phyloP scores from a whole-genome alignment of 2,113 vertebrate species.

The Actenoides hombroni region DNA sequence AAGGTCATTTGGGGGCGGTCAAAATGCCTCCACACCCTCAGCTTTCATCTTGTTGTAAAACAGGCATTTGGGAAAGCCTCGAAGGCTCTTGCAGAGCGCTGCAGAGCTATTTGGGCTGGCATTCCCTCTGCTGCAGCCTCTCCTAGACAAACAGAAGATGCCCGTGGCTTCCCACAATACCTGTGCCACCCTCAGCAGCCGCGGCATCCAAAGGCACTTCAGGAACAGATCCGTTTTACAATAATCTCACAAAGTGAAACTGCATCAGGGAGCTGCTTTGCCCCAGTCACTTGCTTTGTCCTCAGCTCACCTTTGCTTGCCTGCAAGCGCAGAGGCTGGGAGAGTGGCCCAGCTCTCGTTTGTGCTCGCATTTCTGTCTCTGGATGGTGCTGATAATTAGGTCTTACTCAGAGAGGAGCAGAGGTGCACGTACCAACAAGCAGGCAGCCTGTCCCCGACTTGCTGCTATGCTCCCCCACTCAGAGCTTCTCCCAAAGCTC shows the following conservation, averaged over 20 bases:
- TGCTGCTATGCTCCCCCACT: neutral
- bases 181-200: neutral
- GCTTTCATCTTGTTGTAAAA: neutral
- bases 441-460: neutral
- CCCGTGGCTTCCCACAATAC: accelerated
- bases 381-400: neutral
- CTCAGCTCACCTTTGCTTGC: slow-evolving; percentile 12
- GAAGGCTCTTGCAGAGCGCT: neutral
- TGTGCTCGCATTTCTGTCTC: neutral
- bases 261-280: neutral
- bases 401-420: neutral
- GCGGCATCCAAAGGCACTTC: neutral
- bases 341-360: neutral
- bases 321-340: neutral
- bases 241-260: neutral
- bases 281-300: neutral
- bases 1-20: neutral
- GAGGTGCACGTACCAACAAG: slow-evolving; percentile 2
- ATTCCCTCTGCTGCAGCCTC: neutral
- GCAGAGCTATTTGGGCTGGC: accelerated
- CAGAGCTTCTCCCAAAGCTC: accelerated
- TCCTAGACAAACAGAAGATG: neutral
- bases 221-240: neutral
- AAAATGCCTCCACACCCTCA: neutral
- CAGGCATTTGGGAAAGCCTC: neutral